Evolutionary conservation across 1,140 invertebrate species (phyloP).

Genomic region (Pomacea maculata): DNA sequence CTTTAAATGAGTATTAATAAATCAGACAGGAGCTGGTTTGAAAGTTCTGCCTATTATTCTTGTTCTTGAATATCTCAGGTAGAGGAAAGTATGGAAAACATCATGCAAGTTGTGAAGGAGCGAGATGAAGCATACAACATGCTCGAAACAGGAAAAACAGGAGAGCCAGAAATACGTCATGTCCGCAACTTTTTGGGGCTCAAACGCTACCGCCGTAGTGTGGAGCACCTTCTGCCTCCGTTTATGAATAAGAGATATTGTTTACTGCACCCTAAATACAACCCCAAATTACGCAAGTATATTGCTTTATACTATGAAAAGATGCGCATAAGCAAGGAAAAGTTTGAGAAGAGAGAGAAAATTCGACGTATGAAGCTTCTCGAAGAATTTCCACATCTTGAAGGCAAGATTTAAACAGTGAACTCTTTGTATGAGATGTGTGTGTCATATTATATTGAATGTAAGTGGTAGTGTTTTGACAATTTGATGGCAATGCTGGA

Average conservation of each 20-base stretch:
- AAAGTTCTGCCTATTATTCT: background rate
- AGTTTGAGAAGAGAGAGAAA: slow-evolving; percentile 9
- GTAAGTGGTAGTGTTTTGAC: no score
- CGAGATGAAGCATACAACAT: slow-evolving; percentile 89
- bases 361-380: slow-evolving; percentile 22
- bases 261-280: slow-evolving; percentile 25
- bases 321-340: slow-evolving; percentile 11
- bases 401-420: slow-evolving; percentile 18
- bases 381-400: slow-evolving; percentile 43
- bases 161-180: slow-evolving; percentile 25
- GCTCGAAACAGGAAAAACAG: slow-evolving; percentile 83
- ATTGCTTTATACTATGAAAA: slow-evolving; percentile 41
- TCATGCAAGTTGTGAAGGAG: slow-evolving; percentile 91
- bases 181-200: slow-evolving; percentile 47
- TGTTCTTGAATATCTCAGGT: slow-evolving; percentile 66
- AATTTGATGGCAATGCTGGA: no score
- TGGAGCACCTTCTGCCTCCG: slow-evolving; percentile 46
- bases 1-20: no score
- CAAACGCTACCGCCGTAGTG: slow-evolving; percentile 21
- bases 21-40: no score
- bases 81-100: slow-evolving; percentile 93
- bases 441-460: no score
- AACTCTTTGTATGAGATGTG: no score
- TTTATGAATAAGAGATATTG: slow-evolving; percentile 38
- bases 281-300: slow-evolving; percentile 35